Base-by-base conservation (phyloP, 1,140 invertebrate genomes). In the Polypedilum pembai region DNA sequence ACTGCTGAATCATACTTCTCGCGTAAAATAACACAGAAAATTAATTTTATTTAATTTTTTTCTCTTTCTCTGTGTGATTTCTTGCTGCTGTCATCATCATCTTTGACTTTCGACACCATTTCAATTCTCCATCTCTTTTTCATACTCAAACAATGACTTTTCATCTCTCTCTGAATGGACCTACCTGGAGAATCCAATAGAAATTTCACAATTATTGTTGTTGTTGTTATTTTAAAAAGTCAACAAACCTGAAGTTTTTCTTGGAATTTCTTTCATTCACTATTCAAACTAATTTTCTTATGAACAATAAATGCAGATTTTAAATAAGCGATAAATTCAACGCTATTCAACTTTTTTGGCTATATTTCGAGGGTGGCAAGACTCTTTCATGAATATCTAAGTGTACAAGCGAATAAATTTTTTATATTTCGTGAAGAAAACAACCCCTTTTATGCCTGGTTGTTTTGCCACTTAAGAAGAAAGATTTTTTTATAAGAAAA, bases 51-150 rank as follows among this genome's bases (percentile, higher is more conserved):
- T n/a, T n/a, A n/a, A 5, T n/a, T 65, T 15, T 15, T 65, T 4
- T 65, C 40, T 41, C 40, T 41, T 41, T 45, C 41, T 45, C 41
- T 45, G 10, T 69, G 65, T 69, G 65, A 69, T 69, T 18, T 56
- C 45, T 56, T 56, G n/a, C 10, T 69, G 65, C 65, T 69, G 65
- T 69, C 65, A 69, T 69, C 65, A 56, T 56, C 45, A 69, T 69
- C 12, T 56, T 20, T 69, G 65, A 69, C 65, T 69, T 69, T 69
- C 65, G 65, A 69, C 65, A 69, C 65, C 65, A 69, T 69, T 69
- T 69, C 65, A 69, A 69, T 69, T 18, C 24, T 33, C 24, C 24
- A 33, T 33, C 24, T 33, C 24, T 33, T 69, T 21, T 8, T 56
- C 17, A 18, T 69, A 18, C 17, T 69, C 65, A 69, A 69, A 69